A percentile compares a stretch with the other conserved stretches of the same genome.
Evolutionary conservation across 2,888 invertebrate species (phyloP).

Genomic region (Melinopterus prodromus): DNA sequence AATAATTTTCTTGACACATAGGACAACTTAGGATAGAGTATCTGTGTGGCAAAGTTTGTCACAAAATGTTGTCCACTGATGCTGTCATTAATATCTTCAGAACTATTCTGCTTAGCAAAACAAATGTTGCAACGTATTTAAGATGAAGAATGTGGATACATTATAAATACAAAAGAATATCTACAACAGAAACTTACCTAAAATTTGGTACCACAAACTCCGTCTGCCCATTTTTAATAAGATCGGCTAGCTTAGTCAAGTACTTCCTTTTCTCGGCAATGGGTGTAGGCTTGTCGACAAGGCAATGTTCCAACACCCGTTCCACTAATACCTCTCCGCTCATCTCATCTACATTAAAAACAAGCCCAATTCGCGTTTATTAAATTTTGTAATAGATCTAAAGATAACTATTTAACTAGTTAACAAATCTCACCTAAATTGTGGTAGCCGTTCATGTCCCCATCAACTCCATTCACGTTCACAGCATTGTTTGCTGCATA

Average conservation of each 20-base stretch:
- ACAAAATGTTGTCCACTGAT: no score
- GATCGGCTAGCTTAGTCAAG: slow-evolving; percentile 59
- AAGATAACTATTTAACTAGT: background rate
- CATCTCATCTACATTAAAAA: slow-evolving; percentile 49
- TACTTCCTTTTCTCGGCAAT: slow-evolving; percentile 56
- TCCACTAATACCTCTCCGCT: slow-evolving; percentile 62
- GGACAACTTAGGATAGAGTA: background rate
- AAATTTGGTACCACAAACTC: slow-evolving; percentile 64
- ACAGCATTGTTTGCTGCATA: slow-evolving; percentile 50
- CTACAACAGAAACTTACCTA: slow-evolving; percentile 52
- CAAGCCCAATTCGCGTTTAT: background rate
- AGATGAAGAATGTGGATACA: no score
- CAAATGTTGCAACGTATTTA: no score
- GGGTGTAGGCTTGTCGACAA: slow-evolving; percentile 53
- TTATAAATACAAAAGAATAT: background rate
- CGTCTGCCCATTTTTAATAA: slow-evolving; percentile 63
- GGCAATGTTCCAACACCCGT: slow-evolving; percentile 55
- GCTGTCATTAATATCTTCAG: no score
- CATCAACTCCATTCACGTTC: slow-evolving; percentile 54
- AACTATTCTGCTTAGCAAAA: no score
- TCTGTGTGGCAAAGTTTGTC: no score
- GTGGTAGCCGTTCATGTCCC: slow-evolving; percentile 55
- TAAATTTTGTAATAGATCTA: background rate
- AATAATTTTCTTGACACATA: slow-evolving; percentile 6
- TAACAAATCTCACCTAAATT: slow-evolving; percentile 51